Base-by-base conservation (phyloP, 2,113 vertebrate species). In the Myrmecobius fasciatus region DNA sequence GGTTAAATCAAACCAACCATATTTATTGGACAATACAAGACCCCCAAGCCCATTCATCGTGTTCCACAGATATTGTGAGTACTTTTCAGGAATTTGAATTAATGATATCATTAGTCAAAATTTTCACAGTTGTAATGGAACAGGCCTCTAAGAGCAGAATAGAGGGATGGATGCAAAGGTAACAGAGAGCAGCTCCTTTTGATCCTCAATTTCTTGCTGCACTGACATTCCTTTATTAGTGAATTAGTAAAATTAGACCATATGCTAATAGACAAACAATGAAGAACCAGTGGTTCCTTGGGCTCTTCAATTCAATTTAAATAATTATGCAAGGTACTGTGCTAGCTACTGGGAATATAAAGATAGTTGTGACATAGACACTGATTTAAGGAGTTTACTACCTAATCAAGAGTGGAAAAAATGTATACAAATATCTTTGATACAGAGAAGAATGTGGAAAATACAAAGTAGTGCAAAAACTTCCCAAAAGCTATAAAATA, bases 171-270 rank as follows among this genome's bases (percentile, higher is more conserved):
- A 52, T 91, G 92, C 90, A 95, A 94, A 92, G 83, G 89, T 93
- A 94, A 90, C 48, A 28, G 94, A 96, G 88, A 96, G 20, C 56
- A 60, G 92, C 56, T 91, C 56, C 91, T 51, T 94, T 90, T 67
- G 53, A 25, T 49, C 93, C 92, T 95, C 95, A 95, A 91, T 94
- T 95, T 97, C 95, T 95, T 28, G 92, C 91, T 90, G 96, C 97
- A 96, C 92, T 95, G 96, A 97, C 89, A 54, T 67, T 95, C 93
- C 95, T 92, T 49, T 92, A 89, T 51, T 51, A 92, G 94, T 92
- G 96, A 91, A 95, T 92, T 97, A 95, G 52, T 25, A 83, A 94
- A 95, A 96, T 91, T 53, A 46, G 93, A 43, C 53, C 95, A 53
- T 83, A 75, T 88, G 24, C 43, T 49, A 88, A 25, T 10, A n/a